Evolutionary conservation across 1,140 invertebrate species (phyloP).

Genomic region (Onthophagus taurus): DNA sequence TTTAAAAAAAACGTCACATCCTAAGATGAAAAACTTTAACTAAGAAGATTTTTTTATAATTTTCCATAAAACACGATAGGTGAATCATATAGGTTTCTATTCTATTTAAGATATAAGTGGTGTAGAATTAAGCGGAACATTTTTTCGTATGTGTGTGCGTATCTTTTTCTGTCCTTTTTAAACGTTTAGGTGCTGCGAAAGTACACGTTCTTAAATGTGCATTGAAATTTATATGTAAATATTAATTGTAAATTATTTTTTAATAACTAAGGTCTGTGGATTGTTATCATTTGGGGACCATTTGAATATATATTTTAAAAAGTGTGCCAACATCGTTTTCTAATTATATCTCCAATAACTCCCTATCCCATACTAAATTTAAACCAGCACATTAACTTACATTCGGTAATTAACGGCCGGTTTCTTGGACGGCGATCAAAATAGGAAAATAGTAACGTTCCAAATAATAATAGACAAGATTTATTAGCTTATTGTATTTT

Average conservation of each 20-base stretch:
- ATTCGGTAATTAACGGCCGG: no score
- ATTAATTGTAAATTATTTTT: constrained; percentile 7
- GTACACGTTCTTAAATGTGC: constrained; percentile 1
- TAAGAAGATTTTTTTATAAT: no score
- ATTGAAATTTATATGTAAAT: constrained; percentile 12
- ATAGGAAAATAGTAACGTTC: no score
- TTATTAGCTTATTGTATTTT: neutral
- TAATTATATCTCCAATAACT: constrained; percentile 1
- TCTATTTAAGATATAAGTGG: constrained; percentile 3
- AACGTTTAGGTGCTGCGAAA: neutral
- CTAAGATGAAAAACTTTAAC: no score
- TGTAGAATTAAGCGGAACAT: no score
- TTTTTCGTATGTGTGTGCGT: constrained; percentile 9
- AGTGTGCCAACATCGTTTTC: neutral
- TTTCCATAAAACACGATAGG: no score
- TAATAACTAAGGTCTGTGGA: constrained; percentile 20
- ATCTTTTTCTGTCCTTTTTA: constrained; percentile 8
- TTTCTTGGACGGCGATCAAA: no score
- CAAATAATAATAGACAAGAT: no score
- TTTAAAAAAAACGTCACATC: no score
- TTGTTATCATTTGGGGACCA: constrained; percentile 20
- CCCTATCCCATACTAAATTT: neutral
- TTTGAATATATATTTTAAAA: constrained; percentile 16
- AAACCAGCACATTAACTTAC: neutral
- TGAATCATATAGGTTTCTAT: no score